Base-by-base conservation (phyloP, 2,797 vertebrate species). In the Myotis vivesi region DNA sequence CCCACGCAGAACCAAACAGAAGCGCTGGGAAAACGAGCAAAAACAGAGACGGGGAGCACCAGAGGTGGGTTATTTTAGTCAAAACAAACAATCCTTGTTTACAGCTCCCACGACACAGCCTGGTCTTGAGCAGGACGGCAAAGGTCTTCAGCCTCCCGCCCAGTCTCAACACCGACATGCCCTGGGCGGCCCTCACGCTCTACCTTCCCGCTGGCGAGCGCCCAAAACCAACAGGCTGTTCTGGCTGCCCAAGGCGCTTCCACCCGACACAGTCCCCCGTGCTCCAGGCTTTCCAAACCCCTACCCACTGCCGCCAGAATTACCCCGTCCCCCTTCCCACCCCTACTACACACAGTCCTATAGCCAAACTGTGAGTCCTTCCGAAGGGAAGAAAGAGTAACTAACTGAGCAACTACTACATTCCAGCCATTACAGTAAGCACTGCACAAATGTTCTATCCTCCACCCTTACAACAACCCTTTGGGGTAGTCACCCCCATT, bases 71-170 rank as follows among this genome's bases (percentile, higher is more conserved):
- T 53, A 46, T 73, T 95, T 92, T n/a, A 17, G 76, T 85, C 81
- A 72, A 62, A 85, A 49, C 55, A 93, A 87, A 80, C 30, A 90
- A 9, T 8, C 77, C 59, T 66, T 68, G 77, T 87, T 81, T 49
- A 84, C 23, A 10, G 59, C 69, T 71, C 88, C 36, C 36, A 8
- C 46, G 80, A 19, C 28, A 66, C 66, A 17, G 44, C 72, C 38
- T 12, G 4, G 46, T 68, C 91, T 69, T 16, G 8, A 73, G 77
- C 71, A 13, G 64, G 76, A 69, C 15, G 49, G 49, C 2, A 0
- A 44, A 46, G 25, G 49, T 49, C 80, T 55, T n/a, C 41, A 17
- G 68, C 49, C 28, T 77, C 41, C 55, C 6, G 0, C 33, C 20
- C 59, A 57, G 0, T 44, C 87, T 69, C 87, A 28, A 25, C 36